phyloP scores from a whole-genome alignment of 2,888 invertebrate genomes.

The Cryptus armator region DNA sequence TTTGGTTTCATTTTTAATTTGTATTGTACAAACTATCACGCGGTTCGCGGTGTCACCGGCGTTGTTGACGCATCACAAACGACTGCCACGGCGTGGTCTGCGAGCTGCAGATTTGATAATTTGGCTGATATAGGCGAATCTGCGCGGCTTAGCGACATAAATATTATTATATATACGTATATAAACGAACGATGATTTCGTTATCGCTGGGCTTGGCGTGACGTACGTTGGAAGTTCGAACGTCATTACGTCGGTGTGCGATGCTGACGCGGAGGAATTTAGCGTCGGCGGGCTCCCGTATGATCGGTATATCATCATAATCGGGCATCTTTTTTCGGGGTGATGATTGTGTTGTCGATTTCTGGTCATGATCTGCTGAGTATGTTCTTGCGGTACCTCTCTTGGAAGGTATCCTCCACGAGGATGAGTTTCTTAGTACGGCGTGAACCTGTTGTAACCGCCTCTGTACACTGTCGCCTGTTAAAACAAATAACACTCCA shows the following conservation, averaged over 20 bases:
- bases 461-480: constrained; percentile 97
- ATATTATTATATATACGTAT: constrained; percentile 22
- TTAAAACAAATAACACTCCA: constrained; percentile 71
- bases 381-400: constrained; percentile 81
- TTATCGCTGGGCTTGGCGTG: constrained; percentile 12
- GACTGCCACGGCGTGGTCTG: background rate
- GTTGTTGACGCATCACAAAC: constrained; percentile 43
- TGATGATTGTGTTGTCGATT: constrained; percentile 76
- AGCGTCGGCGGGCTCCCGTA: constrained; percentile 44
- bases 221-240: constrained; percentile 6
- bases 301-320: constrained; percentile 43
- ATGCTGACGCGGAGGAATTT: constrained; percentile 31
- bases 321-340: constrained; percentile 73
- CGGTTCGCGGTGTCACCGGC: constrained; percentile 43
- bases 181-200: constrained; percentile 27
- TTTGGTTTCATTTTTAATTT: background rate
- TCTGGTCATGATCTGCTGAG: constrained; percentile 81
- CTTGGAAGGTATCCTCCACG: constrained; percentile 74
- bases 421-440: constrained; percentile 89
- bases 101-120: constrained; percentile 42
- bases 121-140: constrained; percentile 51
- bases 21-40: background rate
- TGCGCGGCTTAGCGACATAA: constrained; percentile 32
- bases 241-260: constrained; percentile 32
- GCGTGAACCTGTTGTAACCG: constrained; percentile 97